Conservation (phyloP, 1,140 invertebrate species). For the Holcopasites calliopsidis region DNA sequence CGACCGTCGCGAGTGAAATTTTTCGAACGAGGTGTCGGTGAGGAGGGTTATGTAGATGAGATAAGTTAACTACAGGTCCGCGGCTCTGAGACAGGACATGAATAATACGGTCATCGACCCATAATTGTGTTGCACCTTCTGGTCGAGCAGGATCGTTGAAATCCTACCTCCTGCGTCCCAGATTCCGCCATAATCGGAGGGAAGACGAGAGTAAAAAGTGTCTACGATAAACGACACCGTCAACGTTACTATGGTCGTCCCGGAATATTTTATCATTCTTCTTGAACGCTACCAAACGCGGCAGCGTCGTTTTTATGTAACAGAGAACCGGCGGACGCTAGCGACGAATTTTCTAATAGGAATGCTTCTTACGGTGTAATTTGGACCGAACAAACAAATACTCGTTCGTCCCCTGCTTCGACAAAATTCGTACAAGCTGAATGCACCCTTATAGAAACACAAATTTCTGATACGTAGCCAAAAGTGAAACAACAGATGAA, state of each 20-base stretch:
- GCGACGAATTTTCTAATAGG: neutral
- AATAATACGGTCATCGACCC: constrained; percentile 73
- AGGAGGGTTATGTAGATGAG: constrained; percentile 71
- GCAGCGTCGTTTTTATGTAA: neutral
- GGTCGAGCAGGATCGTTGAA: constrained; percentile 66
- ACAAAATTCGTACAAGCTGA: too few relatives aligned
- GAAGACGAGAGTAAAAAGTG: constrained; percentile 40
- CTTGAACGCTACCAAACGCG: neutral
- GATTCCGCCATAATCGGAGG: constrained; percentile 55
- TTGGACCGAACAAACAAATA: too few relatives aligned
- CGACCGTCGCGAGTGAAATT: constrained; percentile 44
- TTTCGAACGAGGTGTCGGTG: constrained; percentile 42
- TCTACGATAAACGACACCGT: neutral
- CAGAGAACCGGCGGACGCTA: too few relatives aligned
- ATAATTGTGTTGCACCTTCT: constrained; percentile 73
- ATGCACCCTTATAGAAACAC: too few relatives aligned
- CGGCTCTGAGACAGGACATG: constrained; percentile 64
- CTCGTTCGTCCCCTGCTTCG: too few relatives aligned
- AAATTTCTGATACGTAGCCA: too few relatives aligned
- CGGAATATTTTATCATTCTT: neutral
- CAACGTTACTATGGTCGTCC: neutral
- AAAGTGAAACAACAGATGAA: too few relatives aligned
- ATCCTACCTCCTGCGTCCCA: constrained; percentile 57
- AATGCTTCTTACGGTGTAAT: too few relatives aligned
- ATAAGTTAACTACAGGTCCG: constrained; percentile 71